Conservation (phyloP, 2,888 invertebrate genomes). For the Thumatha senex region DNA sequence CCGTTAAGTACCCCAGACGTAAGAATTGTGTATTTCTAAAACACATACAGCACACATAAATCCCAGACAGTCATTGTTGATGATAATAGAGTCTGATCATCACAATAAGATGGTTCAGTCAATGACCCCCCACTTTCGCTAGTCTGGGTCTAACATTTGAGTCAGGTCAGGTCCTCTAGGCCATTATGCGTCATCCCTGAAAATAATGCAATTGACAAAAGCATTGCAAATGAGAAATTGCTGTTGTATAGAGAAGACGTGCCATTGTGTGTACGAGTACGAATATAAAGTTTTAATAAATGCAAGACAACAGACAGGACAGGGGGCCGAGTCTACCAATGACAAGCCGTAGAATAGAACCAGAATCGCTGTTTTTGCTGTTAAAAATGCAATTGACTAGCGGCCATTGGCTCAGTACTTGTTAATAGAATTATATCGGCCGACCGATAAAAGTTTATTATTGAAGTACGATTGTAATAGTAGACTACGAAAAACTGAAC, state of each 20-base stretch:
- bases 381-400: too few relatives aligned
- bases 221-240: neutral
- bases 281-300: neutral
- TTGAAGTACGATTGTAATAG: too few relatives aligned
- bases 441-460: too few relatives aligned
- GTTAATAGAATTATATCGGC: too few relatives aligned
- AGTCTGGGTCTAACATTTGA: constrained; percentile 1
- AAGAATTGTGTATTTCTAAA: neutral
- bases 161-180: constrained; percentile 7
- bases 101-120: constrained; percentile 12
- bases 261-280: too few relatives aligned
- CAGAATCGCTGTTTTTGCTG: too few relatives aligned
- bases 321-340: too few relatives aligned
- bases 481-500: too few relatives aligned
- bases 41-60: neutral
- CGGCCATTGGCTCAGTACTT: too few relatives aligned
- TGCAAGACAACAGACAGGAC: neutral
- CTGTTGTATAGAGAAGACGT: neutral
- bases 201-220: constrained; percentile 1
- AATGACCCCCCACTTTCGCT: constrained; percentile 31
- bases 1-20: neutral
- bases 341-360: too few relatives aligned
- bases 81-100: constrained; percentile 25
- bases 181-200: constrained; percentile 3
- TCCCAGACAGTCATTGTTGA: constrained; percentile 18